Percentiles rank a stretch among this genome's conserved stretches.
These are phyloP conservation scores for Leptopilina myrica DNA, from an alignment of 2,888 invertebrate species.

Conservation along the genomic window DNA sequence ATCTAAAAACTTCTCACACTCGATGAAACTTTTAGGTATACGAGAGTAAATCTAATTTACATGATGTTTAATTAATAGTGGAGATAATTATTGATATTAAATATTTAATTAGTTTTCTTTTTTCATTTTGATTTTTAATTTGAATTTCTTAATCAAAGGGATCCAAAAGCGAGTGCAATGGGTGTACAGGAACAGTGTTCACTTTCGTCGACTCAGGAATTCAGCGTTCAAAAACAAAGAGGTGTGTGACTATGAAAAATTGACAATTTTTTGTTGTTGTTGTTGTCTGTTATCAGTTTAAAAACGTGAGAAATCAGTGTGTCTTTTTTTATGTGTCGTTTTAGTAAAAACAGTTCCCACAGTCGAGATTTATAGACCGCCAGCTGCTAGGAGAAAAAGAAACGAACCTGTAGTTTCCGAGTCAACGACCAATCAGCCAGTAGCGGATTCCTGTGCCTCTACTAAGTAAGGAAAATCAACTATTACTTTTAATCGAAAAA, in stretches of 20 bases:
- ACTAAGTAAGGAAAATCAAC: conserved; percentile 48
- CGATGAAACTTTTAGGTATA: conserved; percentile 2
- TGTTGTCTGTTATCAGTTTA: neutral
- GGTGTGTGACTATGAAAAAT: conserved; percentile 60
- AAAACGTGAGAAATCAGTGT: conserved; percentile 23
- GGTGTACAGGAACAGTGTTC: conserved; percentile 68
- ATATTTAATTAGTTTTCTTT: neutral
- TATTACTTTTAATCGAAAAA: neutral
- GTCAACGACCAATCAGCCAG: conserved; percentile 46
- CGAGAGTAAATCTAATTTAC: neutral
- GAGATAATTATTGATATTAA: neutral
- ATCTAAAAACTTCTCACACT: neutral
- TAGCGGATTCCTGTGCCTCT: conserved; percentile 46
- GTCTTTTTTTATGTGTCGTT: conserved; percentile 49
- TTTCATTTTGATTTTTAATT: conserved; percentile 1
- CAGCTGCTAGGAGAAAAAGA: conserved; percentile 75
- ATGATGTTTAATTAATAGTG: neutral
- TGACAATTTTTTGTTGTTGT: neutral
- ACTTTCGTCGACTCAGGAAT: conserved; percentile 67
- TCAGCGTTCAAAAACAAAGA: conserved; percentile 62
- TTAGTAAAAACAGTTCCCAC: conserved; percentile 71
- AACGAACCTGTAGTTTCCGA: conserved; percentile 51
- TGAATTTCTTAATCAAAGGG: conserved; percentile 54
- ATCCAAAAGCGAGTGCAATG: conserved; percentile 69
- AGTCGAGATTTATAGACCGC: conserved; percentile 79